Evolutionary conservation across 2,113 vertebrate species (phyloP), one percentile per base, ranked within the genome.

Genomic region (Thomomys bottae): DNA sequence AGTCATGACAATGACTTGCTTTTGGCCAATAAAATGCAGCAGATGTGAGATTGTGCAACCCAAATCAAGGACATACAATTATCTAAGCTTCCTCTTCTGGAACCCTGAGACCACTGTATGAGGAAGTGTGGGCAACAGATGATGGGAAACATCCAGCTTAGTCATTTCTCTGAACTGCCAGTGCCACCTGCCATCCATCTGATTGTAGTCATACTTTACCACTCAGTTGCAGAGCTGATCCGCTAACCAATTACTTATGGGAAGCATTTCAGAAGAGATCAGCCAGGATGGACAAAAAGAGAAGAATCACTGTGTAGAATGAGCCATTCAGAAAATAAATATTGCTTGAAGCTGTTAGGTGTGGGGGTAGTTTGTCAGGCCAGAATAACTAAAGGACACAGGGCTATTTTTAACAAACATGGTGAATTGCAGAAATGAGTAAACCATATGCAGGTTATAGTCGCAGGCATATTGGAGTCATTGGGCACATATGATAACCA

Each of bases 341-440:
- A 59, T 20, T 85, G 20, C 61, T 83, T 90, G 61, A 90, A 77
- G 83, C 63, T 84, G 14, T 84, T 77, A 54, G 14, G 18, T 49
- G 34, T 18, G 61, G 18, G 70, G 12, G 32, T 83, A 2, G 14
- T 67, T 75, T 20, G 26, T 64, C 36, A 32, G 23, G n/a, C 54
- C 24, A 66, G 49, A 76, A 59, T 75, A 77, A 32, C 71, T 80
- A 75, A 81, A 2, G 54, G 42, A 72, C 15, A 49, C 17, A 64
- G 66, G 21, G 32, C 24, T 26, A 8, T 70, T 63, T 63, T 77
- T 54, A 32, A 75, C 40, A 81, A 77, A 57, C 7, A 36, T 91
- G 34, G 40, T 54, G 49, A 93, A 61, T 70, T 73, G 9, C 5
- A 75, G 57, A 90, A 85, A 20, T 49, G 12, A 26, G 42, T 8